Conservation (phyloP, 53 echinoderm and acorn worm genomes). For the Paracentrotus lividus region DNA sequence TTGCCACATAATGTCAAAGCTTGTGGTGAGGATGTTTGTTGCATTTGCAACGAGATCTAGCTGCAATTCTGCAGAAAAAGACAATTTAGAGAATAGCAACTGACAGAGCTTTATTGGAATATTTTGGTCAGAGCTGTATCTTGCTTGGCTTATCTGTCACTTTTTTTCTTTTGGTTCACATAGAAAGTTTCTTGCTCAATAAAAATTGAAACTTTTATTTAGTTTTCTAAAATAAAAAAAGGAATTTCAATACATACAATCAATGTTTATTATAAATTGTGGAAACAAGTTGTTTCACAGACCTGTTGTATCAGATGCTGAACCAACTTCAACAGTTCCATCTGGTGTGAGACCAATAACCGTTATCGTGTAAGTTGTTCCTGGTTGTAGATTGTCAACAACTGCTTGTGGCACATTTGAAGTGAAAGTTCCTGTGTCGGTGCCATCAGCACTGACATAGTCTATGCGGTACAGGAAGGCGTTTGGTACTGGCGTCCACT, state of each 20-base stretch:
- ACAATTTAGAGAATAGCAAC: not conserved
- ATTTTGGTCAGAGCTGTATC: no score
- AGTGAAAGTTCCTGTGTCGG: not conserved
- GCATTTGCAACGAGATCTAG: not conserved
- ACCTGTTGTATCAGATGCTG: constrained; percentile 5
- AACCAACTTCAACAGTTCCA: constrained; percentile 2
- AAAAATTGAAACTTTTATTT: no score
- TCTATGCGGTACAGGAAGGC: constrained; percentile 29
- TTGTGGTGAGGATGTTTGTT: constrained; percentile 43
- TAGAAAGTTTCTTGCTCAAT: no score
- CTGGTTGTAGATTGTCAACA: constrained; percentile 31
- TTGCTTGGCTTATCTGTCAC: no score
- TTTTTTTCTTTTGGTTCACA: no score
- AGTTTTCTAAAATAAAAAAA: no score
- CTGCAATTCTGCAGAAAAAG: not conserved
- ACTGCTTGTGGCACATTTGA: not conserved
- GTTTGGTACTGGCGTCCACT: constrained; percentile 8
- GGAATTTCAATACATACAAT: no score
- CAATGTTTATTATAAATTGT: no score
- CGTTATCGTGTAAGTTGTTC: constrained; percentile 43
- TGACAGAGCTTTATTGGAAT: no score
- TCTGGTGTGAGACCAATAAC: not conserved
- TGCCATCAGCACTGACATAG: not conserved
- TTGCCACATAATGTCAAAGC: constrained; percentile 58
- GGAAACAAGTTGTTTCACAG: not conserved